Base-by-base conservation (phyloP, 37 sponge, comb jelly and placozoan genomes). In the Mnemiopsis leidyi region DNA sequence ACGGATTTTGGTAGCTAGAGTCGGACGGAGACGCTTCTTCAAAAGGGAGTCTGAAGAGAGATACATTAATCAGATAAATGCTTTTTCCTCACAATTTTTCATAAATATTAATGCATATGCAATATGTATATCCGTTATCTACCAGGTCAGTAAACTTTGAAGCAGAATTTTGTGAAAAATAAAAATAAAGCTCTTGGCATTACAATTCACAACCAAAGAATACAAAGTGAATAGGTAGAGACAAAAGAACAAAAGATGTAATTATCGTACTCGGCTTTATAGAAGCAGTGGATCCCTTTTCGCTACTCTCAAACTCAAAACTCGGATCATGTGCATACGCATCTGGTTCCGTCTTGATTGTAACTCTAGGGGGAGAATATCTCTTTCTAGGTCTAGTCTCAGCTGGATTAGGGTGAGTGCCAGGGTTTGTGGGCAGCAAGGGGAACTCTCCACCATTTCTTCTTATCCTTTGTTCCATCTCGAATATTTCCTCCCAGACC, bases 241-340 rank as follows among this genome's bases (percentile, higher is more conserved):
- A n/a, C n/a, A n/a, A n/a, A n/a, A n/a, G n/a, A n/a, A n/a, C n/a
- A n/a, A n/a, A n/a, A n/a, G n/a, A n/a, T n/a, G n/a, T 13, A 20
- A 20, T 67, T 67, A 9, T 25, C 82, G 5, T 34, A 79, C 82
- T 79, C 1, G 90, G 90, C 39, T 85, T 85, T 0, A 85, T 38
- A 35, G 33, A 24, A 16, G 35, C 16, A 21, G 61, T 21, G 28
- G 90, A 37, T 21, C 61, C 35, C 90, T 85, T 85, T 26, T 40
- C 35, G 3, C 61, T 85, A 37, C 90, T 85, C 48, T 85, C 90
- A 39, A 85, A 85, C 90, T 85, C 90, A 39, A 85, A 85, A 21
- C 90, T 85, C 29, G 90, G 90, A 39, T 85, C 35, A 39, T 85
- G 33, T 3, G 61, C 75, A 29, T n/a, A 71, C 2, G 75, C 90